Conservation (phyloP, 2,113 vertebrate genomes). For the Trogon melanurus region DNA sequence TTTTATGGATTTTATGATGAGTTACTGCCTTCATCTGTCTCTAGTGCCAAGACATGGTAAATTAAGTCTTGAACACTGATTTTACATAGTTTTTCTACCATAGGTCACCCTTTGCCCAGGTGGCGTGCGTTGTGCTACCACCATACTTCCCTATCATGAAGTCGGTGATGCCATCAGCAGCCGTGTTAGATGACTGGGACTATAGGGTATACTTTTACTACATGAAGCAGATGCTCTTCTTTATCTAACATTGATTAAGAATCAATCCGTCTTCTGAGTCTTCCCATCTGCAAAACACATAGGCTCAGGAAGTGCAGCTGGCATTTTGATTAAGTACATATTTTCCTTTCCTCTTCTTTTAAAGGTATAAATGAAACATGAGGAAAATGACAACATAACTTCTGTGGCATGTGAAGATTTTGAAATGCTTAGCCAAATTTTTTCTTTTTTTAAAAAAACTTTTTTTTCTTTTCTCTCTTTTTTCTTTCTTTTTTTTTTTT, state of each 20-base stretch:
- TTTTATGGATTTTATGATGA: neutral
- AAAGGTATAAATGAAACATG: slow-evolving; percentile 48
- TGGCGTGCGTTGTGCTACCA: neutral
- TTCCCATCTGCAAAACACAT: slow-evolving; percentile 52
- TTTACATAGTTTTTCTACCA: neutral
- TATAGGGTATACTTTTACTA: neutral
- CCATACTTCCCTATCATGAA: neutral
- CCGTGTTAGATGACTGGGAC: neutral
- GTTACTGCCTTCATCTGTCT: neutral
- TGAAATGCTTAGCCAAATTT: neutral
- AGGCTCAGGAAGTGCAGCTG: neutral
- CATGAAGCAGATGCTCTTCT: slow-evolving; percentile 36
- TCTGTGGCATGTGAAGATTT: neutral
- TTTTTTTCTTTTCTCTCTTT: too few relatives aligned
- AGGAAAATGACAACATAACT: slow-evolving; percentile 35
- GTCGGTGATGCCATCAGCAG: neutral
- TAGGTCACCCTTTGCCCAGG: neutral
- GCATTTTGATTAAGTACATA: slow-evolving; percentile 36
- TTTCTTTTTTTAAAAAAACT: neutral
- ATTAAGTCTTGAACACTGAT: neutral
- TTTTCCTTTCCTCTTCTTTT: slow-evolving; percentile 34
- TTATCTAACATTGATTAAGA: slow-evolving; percentile 20
- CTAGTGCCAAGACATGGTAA: neutral
- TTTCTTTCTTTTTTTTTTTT: neutral
- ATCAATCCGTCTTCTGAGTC: slow-evolving; percentile 5